phyloP scores from a whole-genome alignment of 2,113 vertebrate genomes.

The Mobula birostris region DNA sequence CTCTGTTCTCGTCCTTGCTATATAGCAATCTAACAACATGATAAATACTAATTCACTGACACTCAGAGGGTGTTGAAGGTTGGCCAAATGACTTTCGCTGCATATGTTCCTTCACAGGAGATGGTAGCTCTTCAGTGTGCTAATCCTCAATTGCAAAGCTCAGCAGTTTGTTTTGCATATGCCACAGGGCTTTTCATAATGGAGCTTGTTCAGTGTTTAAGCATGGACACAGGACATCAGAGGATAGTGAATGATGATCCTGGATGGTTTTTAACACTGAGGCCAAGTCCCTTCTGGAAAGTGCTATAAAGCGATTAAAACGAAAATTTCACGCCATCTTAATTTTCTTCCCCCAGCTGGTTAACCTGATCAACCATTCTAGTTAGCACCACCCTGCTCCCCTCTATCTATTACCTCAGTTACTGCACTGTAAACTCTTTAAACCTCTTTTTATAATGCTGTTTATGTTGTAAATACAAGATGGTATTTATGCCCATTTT shows the following conservation, averaged over 20 bases:
- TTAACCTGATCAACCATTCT: no score
- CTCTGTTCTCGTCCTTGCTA: no score
- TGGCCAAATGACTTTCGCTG: neutral
- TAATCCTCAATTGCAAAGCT: neutral
- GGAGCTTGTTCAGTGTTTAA: neutral
- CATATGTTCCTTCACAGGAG: neutral
- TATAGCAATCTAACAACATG: neutral
- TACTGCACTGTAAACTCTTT: no score
- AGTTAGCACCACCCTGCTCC: no score
- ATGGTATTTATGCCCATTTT: no score
- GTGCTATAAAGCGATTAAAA: no score
- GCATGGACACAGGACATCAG: neutral
- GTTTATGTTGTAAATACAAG: no score
- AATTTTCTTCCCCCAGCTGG: no score
- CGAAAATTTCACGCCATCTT: no score
- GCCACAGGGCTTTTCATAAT: neutral
- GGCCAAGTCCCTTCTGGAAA: neutral
- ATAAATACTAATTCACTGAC: neutral
- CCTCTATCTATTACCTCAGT: no score
- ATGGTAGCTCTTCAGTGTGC: neutral
- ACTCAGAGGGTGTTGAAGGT: neutral
- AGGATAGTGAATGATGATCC: neutral
- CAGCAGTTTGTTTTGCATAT: neutral
- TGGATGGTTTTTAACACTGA: neutral
- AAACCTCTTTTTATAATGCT: no score